Conservation (phyloP, 2,113 vertebrate species). For the Zeus faber region DNA sequence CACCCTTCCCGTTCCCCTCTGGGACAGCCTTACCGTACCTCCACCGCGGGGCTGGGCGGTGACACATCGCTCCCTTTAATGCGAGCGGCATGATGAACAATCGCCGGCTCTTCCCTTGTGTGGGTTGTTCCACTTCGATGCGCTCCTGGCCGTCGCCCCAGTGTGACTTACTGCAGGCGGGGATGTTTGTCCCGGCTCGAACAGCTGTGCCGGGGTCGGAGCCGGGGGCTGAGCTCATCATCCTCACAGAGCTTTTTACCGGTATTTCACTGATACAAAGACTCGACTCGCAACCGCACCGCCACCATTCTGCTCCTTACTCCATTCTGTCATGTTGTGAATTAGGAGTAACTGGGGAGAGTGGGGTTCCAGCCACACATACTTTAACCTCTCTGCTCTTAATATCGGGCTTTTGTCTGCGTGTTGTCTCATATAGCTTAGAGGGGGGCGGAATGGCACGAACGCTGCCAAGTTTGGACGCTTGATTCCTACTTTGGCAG, state of each 20-base stretch:
- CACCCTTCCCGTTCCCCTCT: background rate
- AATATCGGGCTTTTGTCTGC: constrained; percentile 29
- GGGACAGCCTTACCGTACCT: background rate
- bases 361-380: constrained; percentile 8
- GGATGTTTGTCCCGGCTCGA: constrained; percentile 32
- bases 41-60: constrained; percentile 13
- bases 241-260: constrained; percentile 39
- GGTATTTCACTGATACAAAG: no score
- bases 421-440: constrained; percentile 38
- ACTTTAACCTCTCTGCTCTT: constrained; percentile 23
- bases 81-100: constrained; percentile 29
- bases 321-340: constrained; percentile 34
- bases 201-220: constrained; percentile 32
- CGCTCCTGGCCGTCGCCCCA: background rate
- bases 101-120: constrained; percentile 21
- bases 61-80: constrained; percentile 10
- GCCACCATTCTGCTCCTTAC: constrained; percentile 17
- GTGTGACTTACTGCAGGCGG: constrained; percentile 32
- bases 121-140: constrained; percentile 29
- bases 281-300: constrained; percentile 25
- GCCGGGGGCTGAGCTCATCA: constrained; percentile 16
- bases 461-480: constrained; percentile 11
- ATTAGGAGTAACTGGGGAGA: constrained; percentile 25
- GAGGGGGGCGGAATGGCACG: background rate
- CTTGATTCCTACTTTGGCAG: constrained; percentile 18